phyloP scores from a whole-genome alignment of 1,140 invertebrate species.

The Samia ricini region DNA sequence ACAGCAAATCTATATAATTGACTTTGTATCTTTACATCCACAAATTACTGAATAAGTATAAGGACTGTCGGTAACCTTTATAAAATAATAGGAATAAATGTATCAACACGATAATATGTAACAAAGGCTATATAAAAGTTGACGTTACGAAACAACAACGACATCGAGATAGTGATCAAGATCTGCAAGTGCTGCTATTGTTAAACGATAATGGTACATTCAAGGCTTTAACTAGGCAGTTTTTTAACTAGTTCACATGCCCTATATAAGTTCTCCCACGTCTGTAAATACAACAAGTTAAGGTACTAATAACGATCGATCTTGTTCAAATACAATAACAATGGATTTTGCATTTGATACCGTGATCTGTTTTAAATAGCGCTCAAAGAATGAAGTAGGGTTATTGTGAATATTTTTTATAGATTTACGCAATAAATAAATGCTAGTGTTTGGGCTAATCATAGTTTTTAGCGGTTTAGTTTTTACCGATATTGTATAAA shows the following conservation, averaged over 20 bases:
- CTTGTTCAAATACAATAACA: conserved; percentile 42
- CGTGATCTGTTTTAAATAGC: conserved; percentile 19
- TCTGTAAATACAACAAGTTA: conserved; percentile 16
- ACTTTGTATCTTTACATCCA: too few species aligned
- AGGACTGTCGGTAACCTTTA: too few species aligned
- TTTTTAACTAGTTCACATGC: conserved; percentile 48
- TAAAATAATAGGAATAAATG: too few species aligned
- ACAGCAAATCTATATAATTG: too few species aligned
- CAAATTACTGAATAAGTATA: too few species aligned
- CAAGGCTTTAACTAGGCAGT: conserved; percentile 12
- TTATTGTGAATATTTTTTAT: too few species aligned
- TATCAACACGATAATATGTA: too few species aligned
- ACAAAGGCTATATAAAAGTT: not conserved
- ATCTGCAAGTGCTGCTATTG: conserved; percentile 1
- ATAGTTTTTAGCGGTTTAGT: too few species aligned
- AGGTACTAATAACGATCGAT: conserved; percentile 45
- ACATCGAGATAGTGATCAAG: not conserved
- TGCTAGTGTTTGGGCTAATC: too few species aligned
- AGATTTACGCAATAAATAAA: too few species aligned
- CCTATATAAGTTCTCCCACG: conserved; percentile 60
- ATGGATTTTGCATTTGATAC: conserved; percentile 40
- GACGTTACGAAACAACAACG: not conserved
- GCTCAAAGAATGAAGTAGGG: too few species aligned
- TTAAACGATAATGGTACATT: conserved; percentile 7
- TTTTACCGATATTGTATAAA: too few species aligned